Evolutionary conservation across 2,113 vertebrate species (phyloP).

Genomic region (Phyllostomus hastatus): DNA sequence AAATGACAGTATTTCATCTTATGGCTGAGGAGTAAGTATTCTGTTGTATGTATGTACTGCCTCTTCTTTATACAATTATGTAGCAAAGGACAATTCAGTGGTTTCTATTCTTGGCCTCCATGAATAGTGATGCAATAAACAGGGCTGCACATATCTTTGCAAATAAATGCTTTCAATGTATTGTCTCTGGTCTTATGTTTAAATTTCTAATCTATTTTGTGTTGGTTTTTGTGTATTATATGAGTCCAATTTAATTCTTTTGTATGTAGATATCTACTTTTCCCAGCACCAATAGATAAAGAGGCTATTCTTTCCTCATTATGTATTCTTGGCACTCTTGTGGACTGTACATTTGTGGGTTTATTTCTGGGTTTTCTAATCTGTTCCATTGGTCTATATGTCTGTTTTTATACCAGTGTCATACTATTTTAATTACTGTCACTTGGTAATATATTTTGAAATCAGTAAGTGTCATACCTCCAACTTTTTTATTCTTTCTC

Average conservation of each 20-base stretch:
- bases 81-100: not conserved
- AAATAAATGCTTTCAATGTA: not conserved
- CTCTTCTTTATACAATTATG: not conserved
- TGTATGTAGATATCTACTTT: not conserved
- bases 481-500: not conserved
- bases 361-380: not conserved
- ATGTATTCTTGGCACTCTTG: too few species aligned
- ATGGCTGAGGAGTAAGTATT: constrained; percentile 8
- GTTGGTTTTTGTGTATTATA: too few species aligned
- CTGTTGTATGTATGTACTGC: not conserved
- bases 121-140: not conserved
- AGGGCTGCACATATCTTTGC: not conserved
- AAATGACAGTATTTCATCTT: not conserved
- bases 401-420: not conserved
- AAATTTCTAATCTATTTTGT: too few species aligned
- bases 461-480: not conserved
- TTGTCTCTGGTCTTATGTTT: too few species aligned
- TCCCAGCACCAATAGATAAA: not conserved
- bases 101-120: not conserved
- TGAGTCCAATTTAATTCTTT: too few species aligned
- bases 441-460: not conserved
- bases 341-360: not conserved
- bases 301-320: not conserved
- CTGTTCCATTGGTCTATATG: not conserved
- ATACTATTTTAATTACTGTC: not conserved